Evolutionary conservation across 1,140 invertebrate species (phyloP).

Genomic region (Drosophila subpulchrella): DNA sequence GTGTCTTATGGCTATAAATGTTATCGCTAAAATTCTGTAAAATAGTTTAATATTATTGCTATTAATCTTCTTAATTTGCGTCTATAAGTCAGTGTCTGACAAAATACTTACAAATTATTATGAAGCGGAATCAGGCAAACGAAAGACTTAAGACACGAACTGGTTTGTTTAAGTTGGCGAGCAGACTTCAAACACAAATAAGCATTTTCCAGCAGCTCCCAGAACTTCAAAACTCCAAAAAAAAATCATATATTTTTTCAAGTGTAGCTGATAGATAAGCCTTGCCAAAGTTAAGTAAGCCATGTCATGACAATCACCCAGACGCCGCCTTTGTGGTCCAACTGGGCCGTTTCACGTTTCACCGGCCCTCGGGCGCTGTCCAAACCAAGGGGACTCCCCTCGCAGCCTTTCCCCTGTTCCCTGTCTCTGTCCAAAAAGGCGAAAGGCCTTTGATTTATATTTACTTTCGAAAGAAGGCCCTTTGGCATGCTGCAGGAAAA

Average conservation of each 20-base stretch:
- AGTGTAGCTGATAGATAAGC: constrained; percentile 76
- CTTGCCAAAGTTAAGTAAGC: constrained; percentile 72
- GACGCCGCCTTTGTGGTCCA: constrained; percentile 57
- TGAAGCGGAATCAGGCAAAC: neutral
- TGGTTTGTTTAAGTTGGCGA: neutral
- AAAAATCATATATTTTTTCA: constrained; percentile 1
- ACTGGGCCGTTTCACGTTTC: constrained; percentile 53
- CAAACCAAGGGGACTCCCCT: neutral
- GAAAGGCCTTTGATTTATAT: constrained; percentile 74
- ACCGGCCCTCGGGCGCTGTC: constrained; percentile 53
- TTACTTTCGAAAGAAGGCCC: constrained; percentile 63
- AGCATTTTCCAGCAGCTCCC: neutral
- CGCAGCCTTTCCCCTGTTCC: neutral
- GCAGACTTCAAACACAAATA: too few species aligned
- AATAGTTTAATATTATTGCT: neutral
- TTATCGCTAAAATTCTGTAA: neutral
- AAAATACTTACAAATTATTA: neutral
- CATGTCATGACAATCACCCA: constrained; percentile 78
- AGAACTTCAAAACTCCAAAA: neutral
- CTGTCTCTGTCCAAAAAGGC: constrained; percentile 20
- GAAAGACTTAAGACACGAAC: constrained; percentile 52
- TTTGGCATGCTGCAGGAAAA: constrained; percentile 19
- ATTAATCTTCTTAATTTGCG: neutral
- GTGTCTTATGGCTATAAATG: too few species aligned
- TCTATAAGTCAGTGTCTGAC: neutral